Base-by-base conservation (phyloP, 2,113 vertebrate genomes). In the Fregetta grallaria region DNA sequence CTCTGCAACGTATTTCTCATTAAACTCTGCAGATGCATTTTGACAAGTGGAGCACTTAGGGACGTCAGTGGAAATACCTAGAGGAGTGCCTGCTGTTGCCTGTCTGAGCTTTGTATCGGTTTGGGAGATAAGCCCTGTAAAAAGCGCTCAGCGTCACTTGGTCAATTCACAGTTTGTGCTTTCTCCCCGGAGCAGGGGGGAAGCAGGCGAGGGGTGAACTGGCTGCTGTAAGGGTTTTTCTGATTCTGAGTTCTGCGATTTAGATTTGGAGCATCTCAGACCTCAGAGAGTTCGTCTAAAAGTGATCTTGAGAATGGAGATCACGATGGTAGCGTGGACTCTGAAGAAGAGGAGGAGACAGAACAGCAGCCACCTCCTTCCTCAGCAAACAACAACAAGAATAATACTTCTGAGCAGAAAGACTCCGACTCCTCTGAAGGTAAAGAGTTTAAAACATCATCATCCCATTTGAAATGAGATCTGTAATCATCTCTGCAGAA, bases 231-330 rank as follows among this genome's bases (percentile, higher is more conserved):
- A 36, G 26, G 9, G 29, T 11, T 3, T 20, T 47, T 27, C 89
- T 95, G 5, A 84, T 8, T 36, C 38, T 13, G n/a, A 2, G 6
- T 50, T 82, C 15, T 79, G 12, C 8, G 0, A 4, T 65, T 15
- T 79, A 99, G 99, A 95, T 99, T 99, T 58, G 99, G 99, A 50
- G 98, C 97, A 0, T 99, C 99, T 4, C 99, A 98, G 38, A 94
- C 98, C 53, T 98, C 98, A 3, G 99, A 98, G 90, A 97, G 98
- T 53, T 98, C 98, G 8, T 98, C 98, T 16, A 98, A 98, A 95
- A 98, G 97, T 34, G 98, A 98, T 91, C 90, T 98, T 72, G 99
- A 99, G 84, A 98, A 98, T 0, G 98, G 98, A 16, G 98, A 98
- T 72, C 98, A 94, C 8, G 98, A 98, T 0, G 96, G 97, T 63